Evolutionary conservation across 2,888 invertebrate species (phyloP).

Genomic region (Eumacrocentrus americanus): DNA sequence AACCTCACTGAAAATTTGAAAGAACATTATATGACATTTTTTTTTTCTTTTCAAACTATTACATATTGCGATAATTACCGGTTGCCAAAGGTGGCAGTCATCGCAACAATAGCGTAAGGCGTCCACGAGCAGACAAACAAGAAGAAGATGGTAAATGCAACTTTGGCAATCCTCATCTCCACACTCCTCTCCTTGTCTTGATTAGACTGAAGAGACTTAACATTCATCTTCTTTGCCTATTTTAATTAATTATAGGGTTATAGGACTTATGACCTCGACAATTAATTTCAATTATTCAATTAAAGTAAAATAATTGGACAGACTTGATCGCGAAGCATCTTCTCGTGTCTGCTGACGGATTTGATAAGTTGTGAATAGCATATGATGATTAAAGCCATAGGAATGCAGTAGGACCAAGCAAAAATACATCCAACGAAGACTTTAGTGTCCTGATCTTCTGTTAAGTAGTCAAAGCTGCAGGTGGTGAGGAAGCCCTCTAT

Average conservation of each 20-base stretch:
- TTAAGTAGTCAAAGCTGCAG: constrained; percentile 82
- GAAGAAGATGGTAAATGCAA: constrained; percentile 86
- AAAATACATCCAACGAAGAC: constrained; percentile 80
- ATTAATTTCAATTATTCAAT: no score
- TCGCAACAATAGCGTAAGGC: constrained; percentile 83
- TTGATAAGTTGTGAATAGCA: constrained; percentile 88
- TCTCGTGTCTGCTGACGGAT: constrained; percentile 86
- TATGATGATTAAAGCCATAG: constrained; percentile 78
- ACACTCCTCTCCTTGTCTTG: constrained; percentile 76
- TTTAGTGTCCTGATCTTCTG: constrained; percentile 78
- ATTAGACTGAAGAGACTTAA: constrained; percentile 79
- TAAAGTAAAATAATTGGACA: constrained; percentile 39
- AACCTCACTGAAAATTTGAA: constrained; percentile 55
- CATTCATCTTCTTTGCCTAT: constrained; percentile 89
- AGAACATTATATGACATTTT: no score
- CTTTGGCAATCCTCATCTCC: constrained; percentile 85
- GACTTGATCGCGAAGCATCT: constrained; percentile 75
- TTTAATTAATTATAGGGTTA: neutral
- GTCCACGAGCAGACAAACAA: constrained; percentile 88
- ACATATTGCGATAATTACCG: constrained; percentile 49
- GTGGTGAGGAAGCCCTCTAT: constrained; percentile 91
- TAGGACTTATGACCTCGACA: neutral
- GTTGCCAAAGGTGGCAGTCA: constrained; percentile 84
- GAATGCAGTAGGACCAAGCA: constrained; percentile 77
- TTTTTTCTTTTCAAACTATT: neutral